Base-by-base conservation (phyloP, 2,113 vertebrate species). In the Chaenocephalus aceratus region DNA sequence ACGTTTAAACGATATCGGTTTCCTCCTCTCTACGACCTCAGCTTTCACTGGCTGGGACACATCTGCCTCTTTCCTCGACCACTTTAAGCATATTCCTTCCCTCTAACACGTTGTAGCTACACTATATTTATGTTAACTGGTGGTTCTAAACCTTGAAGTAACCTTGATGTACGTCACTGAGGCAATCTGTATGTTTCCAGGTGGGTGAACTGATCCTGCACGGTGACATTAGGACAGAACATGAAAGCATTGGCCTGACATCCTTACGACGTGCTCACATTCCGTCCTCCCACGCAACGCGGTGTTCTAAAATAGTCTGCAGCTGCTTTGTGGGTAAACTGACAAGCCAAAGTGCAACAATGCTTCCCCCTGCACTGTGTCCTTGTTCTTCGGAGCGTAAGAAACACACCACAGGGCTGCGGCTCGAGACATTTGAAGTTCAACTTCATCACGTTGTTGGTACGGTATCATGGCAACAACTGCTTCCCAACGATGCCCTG, bases 321-420 rank as follows among this genome's bases (percentile, higher is more conserved):
- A 48, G 41, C 52, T 75, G 16, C 15, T 66, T 58, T 49, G 44
- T 51, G 51, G 72, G 15, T 18, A 61, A 77, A 49, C 23, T 64
- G 57, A 67, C 51, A 62, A 64, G 13, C 61, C 34, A 48, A 46
- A 69, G 59, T 46, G 13, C 52, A 53, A 62, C 10, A 49, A 21
- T 57, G 11, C 13, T 30, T 41, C 21, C 9, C n/a, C 26, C 21
- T 6, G 75, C 12, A 6, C 1, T 11, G 21, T 63, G 76, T 51
- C 57, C 18, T 46, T 46, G 3, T 67, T 49, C 51, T 14, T 44
- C 30, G 23, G 23, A 23, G 3, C 30, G n/a, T 41, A 46, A 30
- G n/a, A 56, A 70, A 51, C 34, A 18, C 2, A 36, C 36, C 60
- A 58, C 21, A 46, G 44, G 23, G 62, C 64, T 36, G 26, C 45